Conservation (phyloP, 2,113 vertebrate species). For the Varanus komodoensis region DNA sequence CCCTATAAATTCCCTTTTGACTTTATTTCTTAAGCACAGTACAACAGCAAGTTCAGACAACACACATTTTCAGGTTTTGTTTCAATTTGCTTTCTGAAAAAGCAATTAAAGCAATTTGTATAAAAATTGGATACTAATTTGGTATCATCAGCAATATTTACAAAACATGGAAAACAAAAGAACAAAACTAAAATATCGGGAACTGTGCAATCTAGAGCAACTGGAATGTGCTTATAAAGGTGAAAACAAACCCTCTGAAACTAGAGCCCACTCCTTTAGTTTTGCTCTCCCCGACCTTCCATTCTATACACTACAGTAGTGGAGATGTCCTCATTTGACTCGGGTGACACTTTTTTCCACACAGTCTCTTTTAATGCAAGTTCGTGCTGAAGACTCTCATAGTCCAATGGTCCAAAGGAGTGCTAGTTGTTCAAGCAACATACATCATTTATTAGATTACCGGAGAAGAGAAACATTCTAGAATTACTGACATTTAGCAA, state of each 20-base stretch:
- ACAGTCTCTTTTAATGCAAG: slow-evolving; percentile 97
- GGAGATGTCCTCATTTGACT: slow-evolving; percentile 95
- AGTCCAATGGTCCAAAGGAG: slow-evolving; percentile 94
- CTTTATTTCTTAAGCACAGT: slow-evolving; percentile 13
- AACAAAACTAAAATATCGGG: slow-evolving; percentile 73
- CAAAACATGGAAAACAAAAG: slow-evolving; percentile 62
- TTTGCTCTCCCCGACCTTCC: slow-evolving; percentile 88
- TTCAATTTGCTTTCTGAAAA: slow-evolving; percentile 12
- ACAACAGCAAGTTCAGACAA: not conserved
- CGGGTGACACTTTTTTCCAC: slow-evolving; percentile 96
- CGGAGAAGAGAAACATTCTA: slow-evolving; percentile 73
- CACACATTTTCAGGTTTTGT: not conserved
- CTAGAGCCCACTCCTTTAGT: slow-evolving; percentile 77
- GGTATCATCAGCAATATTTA: slow-evolving; percentile 66
- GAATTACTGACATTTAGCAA: slow-evolving; percentile 72
- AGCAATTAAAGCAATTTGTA: slow-evolving; percentile 10
- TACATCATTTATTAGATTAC: slow-evolving; percentile 90
- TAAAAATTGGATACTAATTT: slow-evolving; percentile 26
- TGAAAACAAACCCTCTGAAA: slow-evolving; percentile 63
- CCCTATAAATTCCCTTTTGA: slow-evolving; percentile 3
- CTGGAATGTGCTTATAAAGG: slow-evolving; percentile 61
- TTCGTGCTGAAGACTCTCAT: slow-evolving; percentile 97
- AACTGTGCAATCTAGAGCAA: slow-evolving; percentile 71
- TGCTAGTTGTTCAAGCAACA: slow-evolving; percentile 96
- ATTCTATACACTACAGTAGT: slow-evolving; percentile 99